A percentile compares a stretch with the other conserved stretches of the same genome.
Conservation (phyloP, 64 coral and sea anemone species). For the Exaiptasia diaphana region DNA sequence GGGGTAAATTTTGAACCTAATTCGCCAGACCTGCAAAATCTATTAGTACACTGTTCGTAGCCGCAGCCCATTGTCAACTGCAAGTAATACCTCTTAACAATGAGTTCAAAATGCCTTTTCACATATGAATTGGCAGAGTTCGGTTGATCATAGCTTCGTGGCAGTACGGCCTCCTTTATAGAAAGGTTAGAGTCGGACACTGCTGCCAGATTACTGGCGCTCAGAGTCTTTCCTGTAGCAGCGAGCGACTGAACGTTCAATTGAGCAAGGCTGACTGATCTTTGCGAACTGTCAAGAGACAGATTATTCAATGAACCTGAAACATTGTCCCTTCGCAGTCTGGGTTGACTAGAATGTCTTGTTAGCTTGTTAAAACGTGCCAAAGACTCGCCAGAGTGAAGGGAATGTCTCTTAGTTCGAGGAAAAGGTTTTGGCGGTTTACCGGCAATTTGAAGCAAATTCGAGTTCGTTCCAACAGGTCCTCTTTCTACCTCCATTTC, state of each 20-base stretch:
- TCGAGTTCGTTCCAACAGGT: background rate
- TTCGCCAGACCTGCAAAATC: constrained; percentile 75
- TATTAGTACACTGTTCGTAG: constrained; percentile 64
- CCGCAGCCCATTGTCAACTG: constrained; percentile 96
- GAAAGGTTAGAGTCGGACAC: constrained; percentile 94
- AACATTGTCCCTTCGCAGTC: constrained; percentile 63
- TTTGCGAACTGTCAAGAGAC: constrained; percentile 42
- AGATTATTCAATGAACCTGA: constrained; percentile 56
- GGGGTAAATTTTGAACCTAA: constrained; percentile 42
- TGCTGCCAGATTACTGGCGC: constrained; percentile 98
- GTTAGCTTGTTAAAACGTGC: constrained; percentile 59
- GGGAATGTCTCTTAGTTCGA: constrained; percentile 72
- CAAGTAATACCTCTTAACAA: constrained; percentile 75
- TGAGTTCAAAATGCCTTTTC: constrained; percentile 73
- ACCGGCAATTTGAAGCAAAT: background rate
- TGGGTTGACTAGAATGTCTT: constrained; percentile 77
- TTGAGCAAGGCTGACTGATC: constrained; percentile 78
- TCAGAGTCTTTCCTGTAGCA: constrained; percentile 71
- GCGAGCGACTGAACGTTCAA: constrained; percentile 41
- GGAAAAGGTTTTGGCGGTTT: constrained; percentile 59
- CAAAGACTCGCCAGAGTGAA: constrained; percentile 75
- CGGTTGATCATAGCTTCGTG: constrained; percentile 87
- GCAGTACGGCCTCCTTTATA: constrained; percentile 74
- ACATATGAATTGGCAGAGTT: constrained; percentile 63
- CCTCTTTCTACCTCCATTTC: background rate